A percentile compares a stretch with the other conserved stretches of the same genome.
These are phyloP conservation scores for Phallusia fumigata DNA, from an alignment of 23 tunicate genomes.

Conservation along the genomic window DNA sequence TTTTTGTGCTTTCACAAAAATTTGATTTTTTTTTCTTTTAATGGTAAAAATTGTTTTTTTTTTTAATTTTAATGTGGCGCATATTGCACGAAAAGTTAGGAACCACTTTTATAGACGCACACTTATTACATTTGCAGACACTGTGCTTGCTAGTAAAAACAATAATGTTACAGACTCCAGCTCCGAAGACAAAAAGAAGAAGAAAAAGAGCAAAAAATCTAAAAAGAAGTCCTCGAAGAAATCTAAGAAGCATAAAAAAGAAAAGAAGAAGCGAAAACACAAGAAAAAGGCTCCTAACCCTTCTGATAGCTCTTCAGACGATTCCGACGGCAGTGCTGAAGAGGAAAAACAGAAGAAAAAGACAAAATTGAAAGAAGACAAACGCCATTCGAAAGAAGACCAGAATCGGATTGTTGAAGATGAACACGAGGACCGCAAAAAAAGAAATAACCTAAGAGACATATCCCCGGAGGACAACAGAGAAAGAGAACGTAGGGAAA, in stretches of 20 bases:
- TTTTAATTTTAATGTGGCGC: too few relatives aligned
- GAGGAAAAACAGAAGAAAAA: slow-evolving; percentile 19
- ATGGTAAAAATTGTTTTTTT: background rate
- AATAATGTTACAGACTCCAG: slow-evolving; percentile 2
- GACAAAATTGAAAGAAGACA: background rate
- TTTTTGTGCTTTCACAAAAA: background rate
- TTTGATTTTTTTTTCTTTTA: too few relatives aligned
- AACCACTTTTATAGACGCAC: too few relatives aligned
- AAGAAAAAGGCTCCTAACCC: background rate
- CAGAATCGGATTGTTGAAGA: background rate
- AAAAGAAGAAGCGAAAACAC: slow-evolving; percentile 22
- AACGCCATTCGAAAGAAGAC: slow-evolving; percentile 11
- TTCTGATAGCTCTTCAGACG: slow-evolving; percentile 2
- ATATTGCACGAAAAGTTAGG: too few relatives aligned
- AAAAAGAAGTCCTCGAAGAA: slow-evolving; percentile 28
- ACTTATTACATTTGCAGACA: background rate
- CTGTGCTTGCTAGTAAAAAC: background rate
- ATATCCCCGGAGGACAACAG: slow-evolving; percentile 13
- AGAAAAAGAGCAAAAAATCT: slow-evolving; percentile 12
- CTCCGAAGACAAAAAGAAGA: slow-evolving; percentile 10
- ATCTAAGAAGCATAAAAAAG: background rate
- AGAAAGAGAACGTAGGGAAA: background rate
- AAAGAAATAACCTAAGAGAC: background rate
- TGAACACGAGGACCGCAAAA: background rate
- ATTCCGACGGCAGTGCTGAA: slow-evolving; percentile 2